Evolutionary conservation across 1,140 invertebrate species (phyloP).

Genomic region (Calliphora vicina): DNA sequence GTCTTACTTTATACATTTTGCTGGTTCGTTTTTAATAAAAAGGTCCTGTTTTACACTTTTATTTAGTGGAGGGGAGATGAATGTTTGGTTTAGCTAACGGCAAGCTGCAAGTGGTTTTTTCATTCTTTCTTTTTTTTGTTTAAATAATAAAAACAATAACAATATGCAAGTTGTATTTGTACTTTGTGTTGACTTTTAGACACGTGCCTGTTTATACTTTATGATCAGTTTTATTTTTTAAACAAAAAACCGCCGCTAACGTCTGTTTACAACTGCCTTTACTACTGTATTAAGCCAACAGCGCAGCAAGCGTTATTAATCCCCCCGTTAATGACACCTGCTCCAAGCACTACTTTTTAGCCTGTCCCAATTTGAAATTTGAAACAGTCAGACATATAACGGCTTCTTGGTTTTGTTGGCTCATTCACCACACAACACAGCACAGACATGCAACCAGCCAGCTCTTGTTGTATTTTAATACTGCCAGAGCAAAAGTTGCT

Average conservation of each 20-base stretch:
- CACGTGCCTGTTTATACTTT: neutral
- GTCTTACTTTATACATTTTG: neutral
- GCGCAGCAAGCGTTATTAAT: neutral
- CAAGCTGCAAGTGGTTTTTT: neutral
- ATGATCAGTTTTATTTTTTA: neutral
- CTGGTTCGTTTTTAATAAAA: neutral
- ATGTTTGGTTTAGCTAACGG: neutral
- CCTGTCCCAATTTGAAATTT: neutral
- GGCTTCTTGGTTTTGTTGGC: neutral
- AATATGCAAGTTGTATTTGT: neutral
- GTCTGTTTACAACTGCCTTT: neutral
- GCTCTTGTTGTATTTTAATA: neutral
- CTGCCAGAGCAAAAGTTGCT: neutral
- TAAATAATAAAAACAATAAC: neutral
- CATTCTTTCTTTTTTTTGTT: neutral
- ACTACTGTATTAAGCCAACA: neutral
- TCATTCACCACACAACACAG: neutral
- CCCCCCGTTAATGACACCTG: slow-evolving; percentile 14
- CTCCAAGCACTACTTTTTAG: neutral
- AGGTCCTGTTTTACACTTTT: neutral
- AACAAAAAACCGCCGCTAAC: neutral
- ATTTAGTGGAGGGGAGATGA: neutral
- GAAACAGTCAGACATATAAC: neutral
- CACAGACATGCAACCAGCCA: neutral
- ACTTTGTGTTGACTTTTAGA: neutral